A percentile compares a stretch with the other conserved stretches of the same genome.
Conservation (phyloP, 2,113 vertebrate genomes). For the zebrafish (Danio rerio) region DNA sequence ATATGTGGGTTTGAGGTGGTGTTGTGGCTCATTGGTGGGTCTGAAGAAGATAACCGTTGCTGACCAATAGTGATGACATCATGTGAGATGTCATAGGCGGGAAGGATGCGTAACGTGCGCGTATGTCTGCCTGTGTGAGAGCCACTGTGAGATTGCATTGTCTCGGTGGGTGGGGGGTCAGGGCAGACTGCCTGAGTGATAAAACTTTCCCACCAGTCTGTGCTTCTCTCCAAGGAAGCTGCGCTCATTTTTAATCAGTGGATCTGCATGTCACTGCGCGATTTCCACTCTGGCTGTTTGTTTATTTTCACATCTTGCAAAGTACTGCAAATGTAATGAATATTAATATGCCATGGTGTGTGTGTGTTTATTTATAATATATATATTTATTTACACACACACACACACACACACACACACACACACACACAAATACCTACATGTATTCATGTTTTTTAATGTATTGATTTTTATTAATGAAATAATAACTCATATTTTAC, state of each 20-base stretch:
- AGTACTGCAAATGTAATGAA: background rate
- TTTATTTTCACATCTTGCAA: background rate
- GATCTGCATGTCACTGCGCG: background rate
- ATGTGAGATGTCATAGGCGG: conserved; percentile 57
- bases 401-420: too few species aligned
- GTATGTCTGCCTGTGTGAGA: background rate
- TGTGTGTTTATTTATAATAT: too few species aligned
- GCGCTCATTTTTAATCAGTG: conserved; percentile 42
- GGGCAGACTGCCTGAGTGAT: conserved; percentile 23
- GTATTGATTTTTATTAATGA: too few species aligned
- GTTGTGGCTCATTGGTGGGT: conserved; percentile 2
- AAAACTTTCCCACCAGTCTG: conserved; percentile 43
- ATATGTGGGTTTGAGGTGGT: conserved; percentile 12
- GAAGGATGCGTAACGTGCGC: conserved; percentile 44
- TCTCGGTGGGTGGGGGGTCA: conserved; percentile 11
- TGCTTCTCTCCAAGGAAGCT: conserved; percentile 48
- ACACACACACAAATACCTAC: too few species aligned
- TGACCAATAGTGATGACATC: conserved; percentile 66
- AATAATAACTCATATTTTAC: too few species aligned
- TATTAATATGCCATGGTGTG: background rate
- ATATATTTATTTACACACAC: too few species aligned
- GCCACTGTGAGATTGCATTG: conserved; percentile 29
- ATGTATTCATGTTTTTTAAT: too few species aligned
- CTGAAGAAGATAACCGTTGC: conserved; percentile 68
- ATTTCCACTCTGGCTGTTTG: background rate